phyloP scores from a whole-genome alignment of 1,140 invertebrate genomes.

The Scaptomyza hsui region DNA sequence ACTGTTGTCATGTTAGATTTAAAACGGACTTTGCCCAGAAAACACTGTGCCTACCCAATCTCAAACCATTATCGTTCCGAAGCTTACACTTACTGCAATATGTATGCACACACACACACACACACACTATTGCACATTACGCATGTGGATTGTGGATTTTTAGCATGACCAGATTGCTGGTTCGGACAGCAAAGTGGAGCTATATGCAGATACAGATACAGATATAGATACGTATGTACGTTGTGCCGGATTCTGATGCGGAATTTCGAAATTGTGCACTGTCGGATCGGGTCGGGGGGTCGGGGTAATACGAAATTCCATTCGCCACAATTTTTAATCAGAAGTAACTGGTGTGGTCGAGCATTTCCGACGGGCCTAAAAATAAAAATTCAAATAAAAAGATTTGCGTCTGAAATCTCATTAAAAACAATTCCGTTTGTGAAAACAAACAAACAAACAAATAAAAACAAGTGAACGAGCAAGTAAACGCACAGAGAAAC shows the following conservation, averaged over 20 bases:
- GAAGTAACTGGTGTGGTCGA: conserved; percentile 65
- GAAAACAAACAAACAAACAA: conserved; percentile 58
- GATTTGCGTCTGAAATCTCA: conserved; percentile 63
- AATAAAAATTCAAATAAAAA: conserved; percentile 69
- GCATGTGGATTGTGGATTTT: conserved; percentile 31
- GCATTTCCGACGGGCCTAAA: conserved; percentile 63
- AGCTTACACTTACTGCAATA: conserved; percentile 32
- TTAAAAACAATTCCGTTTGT: conserved; percentile 68
- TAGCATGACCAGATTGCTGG: conserved; percentile 38
- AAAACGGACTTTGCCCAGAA: conserved; percentile 4
- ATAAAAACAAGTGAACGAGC: conserved; percentile 49
- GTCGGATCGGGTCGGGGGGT: no score
- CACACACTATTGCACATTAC: conserved; percentile 27
- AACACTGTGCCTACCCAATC: not conserved
- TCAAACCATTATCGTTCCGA: conserved; percentile 1
- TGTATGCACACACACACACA: conserved; percentile 5
- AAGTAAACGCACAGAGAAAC: conserved; percentile 36
- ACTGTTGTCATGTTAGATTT: conserved; percentile 33
- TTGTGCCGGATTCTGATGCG: conserved; percentile 50
- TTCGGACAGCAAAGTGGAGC: conserved; percentile 17
- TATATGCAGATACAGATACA: conserved; percentile 9
- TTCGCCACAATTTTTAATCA: conserved; percentile 66
- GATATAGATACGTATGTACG: conserved; percentile 10
- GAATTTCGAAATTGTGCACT: conserved; percentile 61
- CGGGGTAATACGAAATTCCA: conserved; percentile 59